phyloP scores from a whole-genome alignment of 2,113 vertebrate species.

The Gopherus evgoodei region DNA sequence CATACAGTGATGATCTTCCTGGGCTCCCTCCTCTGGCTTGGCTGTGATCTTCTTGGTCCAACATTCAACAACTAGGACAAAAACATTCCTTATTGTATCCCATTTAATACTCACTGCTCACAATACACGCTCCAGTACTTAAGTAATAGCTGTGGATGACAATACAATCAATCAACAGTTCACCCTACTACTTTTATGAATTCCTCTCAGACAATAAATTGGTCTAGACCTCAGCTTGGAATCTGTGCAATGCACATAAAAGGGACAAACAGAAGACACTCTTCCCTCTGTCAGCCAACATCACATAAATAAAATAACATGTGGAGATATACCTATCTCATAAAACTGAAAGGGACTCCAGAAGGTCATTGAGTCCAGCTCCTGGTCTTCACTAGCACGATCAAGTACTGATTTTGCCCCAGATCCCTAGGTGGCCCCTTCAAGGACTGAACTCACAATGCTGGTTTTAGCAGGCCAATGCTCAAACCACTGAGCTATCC shows the following conservation, averaged over 20 bases:
- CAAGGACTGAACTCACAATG: too few species aligned
- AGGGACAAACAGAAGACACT: fast-evolving
- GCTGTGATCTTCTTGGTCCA: conserved; percentile 83
- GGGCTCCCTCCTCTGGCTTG: conserved; percentile 86
- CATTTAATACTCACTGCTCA: background rate
- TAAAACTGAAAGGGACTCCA: too few species aligned
- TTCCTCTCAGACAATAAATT: fast-evolving
- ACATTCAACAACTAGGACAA: conserved; percentile 88
- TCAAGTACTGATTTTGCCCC: too few species aligned
- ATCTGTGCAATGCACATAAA: background rate
- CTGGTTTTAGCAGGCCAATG: too few species aligned
- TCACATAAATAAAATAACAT: background rate
- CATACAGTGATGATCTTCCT: conserved; percentile 96
- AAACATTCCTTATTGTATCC: conserved; percentile 65
- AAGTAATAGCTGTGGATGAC: background rate
- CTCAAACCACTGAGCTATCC: too few species aligned
- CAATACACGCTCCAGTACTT: background rate
- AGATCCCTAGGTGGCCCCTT: too few species aligned
- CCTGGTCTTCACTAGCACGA: too few species aligned
- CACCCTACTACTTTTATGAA: background rate
- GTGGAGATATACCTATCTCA: too few species aligned
- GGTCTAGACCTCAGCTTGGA: background rate
- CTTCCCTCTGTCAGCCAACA: background rate
- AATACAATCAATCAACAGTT: fast-evolving
- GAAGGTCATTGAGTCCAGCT: too few species aligned